Evolutionary conservation across 1,140 invertebrate genomes (phyloP).

Genomic region (Lamellibrachia luymesi): DNA sequence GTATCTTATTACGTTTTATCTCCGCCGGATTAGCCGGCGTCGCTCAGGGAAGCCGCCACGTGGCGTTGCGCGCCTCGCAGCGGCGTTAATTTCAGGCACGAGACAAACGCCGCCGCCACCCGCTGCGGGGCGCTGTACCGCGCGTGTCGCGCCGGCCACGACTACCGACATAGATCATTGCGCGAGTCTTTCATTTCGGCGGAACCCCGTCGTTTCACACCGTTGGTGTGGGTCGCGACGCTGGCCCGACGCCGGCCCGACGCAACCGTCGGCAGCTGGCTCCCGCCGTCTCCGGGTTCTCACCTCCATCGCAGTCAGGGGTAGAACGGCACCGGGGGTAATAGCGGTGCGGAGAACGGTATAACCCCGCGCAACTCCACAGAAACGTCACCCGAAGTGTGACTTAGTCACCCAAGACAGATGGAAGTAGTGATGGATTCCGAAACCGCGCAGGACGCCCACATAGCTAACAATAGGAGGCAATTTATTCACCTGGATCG

Average conservation of each 20-base stretch:
- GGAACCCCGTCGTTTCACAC: background rate
- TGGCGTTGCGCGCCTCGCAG: background rate
- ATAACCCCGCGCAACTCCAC: background rate
- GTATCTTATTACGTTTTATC: background rate
- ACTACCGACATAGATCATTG: background rate
- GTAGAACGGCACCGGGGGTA: background rate
- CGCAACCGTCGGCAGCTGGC: background rate
- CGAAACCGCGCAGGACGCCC: background rate
- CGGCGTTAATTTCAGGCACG: too few species aligned
- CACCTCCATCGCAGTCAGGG: background rate
- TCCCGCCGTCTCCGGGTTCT: background rate
- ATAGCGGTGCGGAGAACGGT: background rate
- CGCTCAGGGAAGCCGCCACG: background rate
- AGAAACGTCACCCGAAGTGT: background rate
- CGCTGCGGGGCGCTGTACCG: background rate
- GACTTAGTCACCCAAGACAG: background rate
- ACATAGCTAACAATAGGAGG: background rate
- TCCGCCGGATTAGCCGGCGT: background rate
- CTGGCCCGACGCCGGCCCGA: background rate
- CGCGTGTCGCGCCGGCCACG: background rate
- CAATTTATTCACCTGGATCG: background rate
- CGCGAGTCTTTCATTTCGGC: background rate
- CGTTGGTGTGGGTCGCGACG: background rate
- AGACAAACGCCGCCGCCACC: background rate
- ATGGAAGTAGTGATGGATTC: background rate